phyloP scores from a whole-genome alignment of 2,888 invertebrate genomes.

The Pristionchus japonicus region DNA sequence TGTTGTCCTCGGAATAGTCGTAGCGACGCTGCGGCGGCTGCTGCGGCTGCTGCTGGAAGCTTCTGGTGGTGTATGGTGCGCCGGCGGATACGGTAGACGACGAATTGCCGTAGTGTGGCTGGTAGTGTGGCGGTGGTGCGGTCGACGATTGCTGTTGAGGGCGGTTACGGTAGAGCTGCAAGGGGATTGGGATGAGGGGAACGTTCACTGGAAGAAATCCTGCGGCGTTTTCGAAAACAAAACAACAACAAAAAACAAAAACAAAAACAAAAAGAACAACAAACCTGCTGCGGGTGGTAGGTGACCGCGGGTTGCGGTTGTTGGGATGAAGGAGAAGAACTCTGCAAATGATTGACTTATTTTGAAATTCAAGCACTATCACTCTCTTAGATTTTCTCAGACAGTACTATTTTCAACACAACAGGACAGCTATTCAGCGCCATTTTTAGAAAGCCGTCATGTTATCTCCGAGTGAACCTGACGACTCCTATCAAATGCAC shows the following conservation, averaged over 20 bases:
- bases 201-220: too few relatives aligned
- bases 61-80: conserved; percentile 26
- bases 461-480: too few relatives aligned
- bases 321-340: conserved; percentile 12
- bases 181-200: too few relatives aligned
- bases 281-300: conserved; percentile 34
- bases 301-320: neutral
- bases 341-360: neutral
- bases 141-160: conserved; percentile 16
- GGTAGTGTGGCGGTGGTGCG: neutral
- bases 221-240: neutral
- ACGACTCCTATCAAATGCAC: too few relatives aligned
- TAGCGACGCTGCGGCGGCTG: neutral
- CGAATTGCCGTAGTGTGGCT: neutral
- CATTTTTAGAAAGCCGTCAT: too few relatives aligned
- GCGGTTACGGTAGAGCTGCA: conserved; percentile 40
- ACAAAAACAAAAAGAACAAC: neutral
- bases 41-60: neutral
- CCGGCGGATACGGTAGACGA: conserved; percentile 37
- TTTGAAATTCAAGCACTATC: neutral
- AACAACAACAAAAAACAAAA: neutral
- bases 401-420: too few relatives aligned
- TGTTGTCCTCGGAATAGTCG: conserved; percentile 12
- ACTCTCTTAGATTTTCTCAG: too few relatives aligned
- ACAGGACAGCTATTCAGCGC: too few relatives aligned